phyloP scores from a whole-genome alignment of 2,888 invertebrate genomes.

The Selenia dentaria region DNA sequence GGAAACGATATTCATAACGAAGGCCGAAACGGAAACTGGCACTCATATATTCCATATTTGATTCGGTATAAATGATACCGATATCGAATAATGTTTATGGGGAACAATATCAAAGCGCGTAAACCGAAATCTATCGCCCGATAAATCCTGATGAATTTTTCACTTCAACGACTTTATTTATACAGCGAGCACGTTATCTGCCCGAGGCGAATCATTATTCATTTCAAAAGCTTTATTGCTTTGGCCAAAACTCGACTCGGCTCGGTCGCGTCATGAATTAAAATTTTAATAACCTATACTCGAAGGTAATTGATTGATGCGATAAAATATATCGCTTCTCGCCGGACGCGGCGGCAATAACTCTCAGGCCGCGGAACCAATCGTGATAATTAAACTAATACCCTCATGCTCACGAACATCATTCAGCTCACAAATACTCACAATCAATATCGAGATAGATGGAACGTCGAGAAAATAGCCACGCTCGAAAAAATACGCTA shows the following conservation, averaged over 20 bases:
- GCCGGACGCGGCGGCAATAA: slow-evolving; percentile 23
- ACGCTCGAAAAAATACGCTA: not conserved
- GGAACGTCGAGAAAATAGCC: not conserved
- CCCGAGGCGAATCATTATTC: slow-evolving; percentile 65
- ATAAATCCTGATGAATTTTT: slow-evolving; percentile 72
- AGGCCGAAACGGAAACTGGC: slow-evolving; percentile 28
- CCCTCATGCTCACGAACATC: slow-evolving; percentile 21
- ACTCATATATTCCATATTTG: slow-evolving; percentile 30
- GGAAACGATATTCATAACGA: slow-evolving; percentile 32
- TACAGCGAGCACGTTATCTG: slow-evolving; percentile 62
- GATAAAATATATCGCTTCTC: slow-evolving; percentile 67
- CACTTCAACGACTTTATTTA: slow-evolving; percentile 75
- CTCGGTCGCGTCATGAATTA: slow-evolving; percentile 57
- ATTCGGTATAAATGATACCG: slow-evolving; percentile 25
- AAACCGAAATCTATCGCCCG: slow-evolving; percentile 37
- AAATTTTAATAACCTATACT: slow-evolving; percentile 66
- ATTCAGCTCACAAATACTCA: slow-evolving; percentile 7
- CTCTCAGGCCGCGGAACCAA: slow-evolving; percentile 56
- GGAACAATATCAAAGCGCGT: slow-evolving; percentile 27
- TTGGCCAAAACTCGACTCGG: slow-evolving; percentile 48
- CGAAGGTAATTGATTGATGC: slow-evolving; percentile 70
- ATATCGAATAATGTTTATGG: slow-evolving; percentile 26
- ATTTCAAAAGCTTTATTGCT: slow-evolving; percentile 69
- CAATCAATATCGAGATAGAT: not conserved
- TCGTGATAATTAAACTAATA: slow-evolving; percentile 53